These are phyloP conservation scores for Tarsius wallacei DNA, from an alignment of 2,797 vertebrate genomes.

Conservation along the genomic window DNA sequence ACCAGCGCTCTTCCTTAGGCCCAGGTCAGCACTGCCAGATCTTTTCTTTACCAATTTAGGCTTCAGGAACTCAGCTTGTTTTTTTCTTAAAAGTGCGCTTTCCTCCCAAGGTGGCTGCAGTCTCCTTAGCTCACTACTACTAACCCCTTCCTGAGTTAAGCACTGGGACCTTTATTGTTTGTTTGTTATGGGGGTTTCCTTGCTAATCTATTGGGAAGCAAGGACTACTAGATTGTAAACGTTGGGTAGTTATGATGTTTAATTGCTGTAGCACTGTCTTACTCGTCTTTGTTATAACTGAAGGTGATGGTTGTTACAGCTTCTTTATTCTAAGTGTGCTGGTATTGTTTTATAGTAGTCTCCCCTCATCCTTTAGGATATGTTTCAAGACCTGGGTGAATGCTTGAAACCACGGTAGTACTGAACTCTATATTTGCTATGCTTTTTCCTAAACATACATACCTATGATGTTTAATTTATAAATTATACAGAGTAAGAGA, in stretches of 20 bases:
- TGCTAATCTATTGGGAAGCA: not conserved
- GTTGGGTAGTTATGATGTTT: not conserved
- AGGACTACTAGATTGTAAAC: not conserved
- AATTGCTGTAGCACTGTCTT: not conserved
- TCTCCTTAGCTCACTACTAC: not conserved
- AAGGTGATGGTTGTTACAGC: not conserved
- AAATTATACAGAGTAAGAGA: not conserved
- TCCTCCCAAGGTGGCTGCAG: not conserved
- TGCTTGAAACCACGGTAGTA: not conserved
- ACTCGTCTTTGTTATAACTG: not conserved
- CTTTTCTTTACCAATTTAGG: not conserved
- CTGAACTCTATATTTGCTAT: not conserved
- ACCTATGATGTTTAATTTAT: not conserved
- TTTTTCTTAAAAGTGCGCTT: not conserved
- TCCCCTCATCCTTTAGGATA: not conserved
- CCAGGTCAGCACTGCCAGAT: not conserved
- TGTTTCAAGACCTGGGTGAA: not conserved
- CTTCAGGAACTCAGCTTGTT: not conserved
- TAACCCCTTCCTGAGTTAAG: not conserved
- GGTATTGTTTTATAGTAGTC: not conserved
- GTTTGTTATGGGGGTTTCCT: not conserved
- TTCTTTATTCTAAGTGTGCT: not conserved
- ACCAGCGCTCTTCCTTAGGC: not conserved
- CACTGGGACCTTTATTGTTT: not conserved
- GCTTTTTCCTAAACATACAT: not conserved